These are phyloP conservation scores for Belonocnema kinseyi DNA, from an alignment of 1,140 invertebrate species.

Conservation along the genomic window DNA sequence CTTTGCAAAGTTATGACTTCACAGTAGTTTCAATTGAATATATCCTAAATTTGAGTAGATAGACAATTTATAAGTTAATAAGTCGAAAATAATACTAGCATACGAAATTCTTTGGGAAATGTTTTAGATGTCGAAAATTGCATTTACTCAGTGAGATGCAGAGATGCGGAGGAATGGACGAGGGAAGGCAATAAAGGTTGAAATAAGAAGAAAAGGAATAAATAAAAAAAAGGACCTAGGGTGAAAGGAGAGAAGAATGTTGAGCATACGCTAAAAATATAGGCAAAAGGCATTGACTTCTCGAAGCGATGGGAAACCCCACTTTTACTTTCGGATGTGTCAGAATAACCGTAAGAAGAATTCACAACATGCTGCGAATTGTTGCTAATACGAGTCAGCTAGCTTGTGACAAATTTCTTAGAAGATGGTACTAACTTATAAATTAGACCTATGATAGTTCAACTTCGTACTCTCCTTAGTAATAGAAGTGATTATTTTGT, in stretches of 20 bases:
- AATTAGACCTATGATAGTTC: not conserved
- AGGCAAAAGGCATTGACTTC: conserved; percentile 63
- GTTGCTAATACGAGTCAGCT: no score
- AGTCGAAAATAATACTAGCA: not conserved
- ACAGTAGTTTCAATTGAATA: not conserved
- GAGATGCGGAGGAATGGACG: conserved; percentile 15
- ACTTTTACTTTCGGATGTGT: conserved; percentile 65
- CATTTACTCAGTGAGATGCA: conserved; percentile 2
- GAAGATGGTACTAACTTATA: not conserved
- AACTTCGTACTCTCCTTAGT: not conserved
- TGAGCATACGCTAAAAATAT: conserved; percentile 67
- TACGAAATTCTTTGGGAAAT: conserved; percentile 13
- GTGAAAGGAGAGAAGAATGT: conserved; percentile 57
- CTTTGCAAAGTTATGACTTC: not conserved
- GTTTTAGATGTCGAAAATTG: conserved; percentile 40
- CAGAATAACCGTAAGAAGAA: conserved; percentile 55
- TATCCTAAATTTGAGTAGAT: not conserved
- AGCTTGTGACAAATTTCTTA: no score
- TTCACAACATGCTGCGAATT: conserved; percentile 45
- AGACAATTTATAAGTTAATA: no score
- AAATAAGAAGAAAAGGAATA: conserved; percentile 11
- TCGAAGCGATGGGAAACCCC: conserved; percentile 46
- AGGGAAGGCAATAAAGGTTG: conserved; percentile 14
- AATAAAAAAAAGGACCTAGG: conserved; percentile 44
- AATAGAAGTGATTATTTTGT: no score